Evolutionary conservation across 2,113 vertebrate genomes (phyloP), one percentile per base, ranked within the genome.

Genomic region (Climacteris rufus): DNA sequence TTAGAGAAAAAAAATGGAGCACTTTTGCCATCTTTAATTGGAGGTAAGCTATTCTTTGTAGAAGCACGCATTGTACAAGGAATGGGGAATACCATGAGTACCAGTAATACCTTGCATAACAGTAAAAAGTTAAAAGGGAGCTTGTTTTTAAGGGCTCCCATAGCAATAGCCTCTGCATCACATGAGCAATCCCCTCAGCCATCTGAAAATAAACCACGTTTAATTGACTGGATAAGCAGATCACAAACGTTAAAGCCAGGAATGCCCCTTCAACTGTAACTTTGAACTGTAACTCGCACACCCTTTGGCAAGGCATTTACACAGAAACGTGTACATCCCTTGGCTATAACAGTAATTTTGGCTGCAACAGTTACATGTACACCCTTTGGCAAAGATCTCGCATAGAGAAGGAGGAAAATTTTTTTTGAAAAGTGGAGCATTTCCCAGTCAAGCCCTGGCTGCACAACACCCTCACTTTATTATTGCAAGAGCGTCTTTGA

Each of bases 321-420:
- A 78, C 89, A 88, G 94, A 88, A 89, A 94, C 40, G 22, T 96
- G 94, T 96, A 95, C 88, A 84, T 96, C 96, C 97, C 59, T 96
- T 97, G 96, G 97, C 96, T 97, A 96, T 96, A 97, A 97, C 96
- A 97, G 96, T 93, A 97, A 95, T 91, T 90, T 96, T 95, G 96
- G 96, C 91, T 97, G 86, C 85, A 97, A 89, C 86, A 93, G 95
- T 90, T 96, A 94, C 71, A 76, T 88, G 93, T 95, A 94, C 78
- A 91, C 90, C 96, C 95, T 94, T 93, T 91, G 93, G 96, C 97
- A 96, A 95, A 86, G 74, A 70, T 63, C 71, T 88, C 10, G 28
- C 27, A 12, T 5, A 50, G 64, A 82, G 40, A 37, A 87, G 91
- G 61, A 91, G 77, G 59, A 89, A 72, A 49, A 33, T 54, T 35